Conservation (phyloP, 2,113 vertebrate species). For the Helogale parvula region DNA sequence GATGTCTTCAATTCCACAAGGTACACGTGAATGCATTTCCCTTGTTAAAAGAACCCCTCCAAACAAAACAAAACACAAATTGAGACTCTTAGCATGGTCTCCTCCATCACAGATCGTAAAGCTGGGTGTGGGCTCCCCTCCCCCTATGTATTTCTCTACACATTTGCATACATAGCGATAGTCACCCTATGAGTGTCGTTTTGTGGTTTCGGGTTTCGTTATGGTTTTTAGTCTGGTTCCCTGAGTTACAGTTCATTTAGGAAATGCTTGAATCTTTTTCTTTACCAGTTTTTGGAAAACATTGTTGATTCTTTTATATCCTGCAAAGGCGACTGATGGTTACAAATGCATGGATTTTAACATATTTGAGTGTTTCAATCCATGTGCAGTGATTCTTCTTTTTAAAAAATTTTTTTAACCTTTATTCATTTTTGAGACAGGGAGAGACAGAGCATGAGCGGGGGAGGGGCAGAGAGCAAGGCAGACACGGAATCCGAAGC, state of each 20-base stretch:
- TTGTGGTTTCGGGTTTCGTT: background rate
- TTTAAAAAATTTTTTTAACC: no score
- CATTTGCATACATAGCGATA: background rate
- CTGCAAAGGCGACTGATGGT: background rate
- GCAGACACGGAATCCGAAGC: no score
- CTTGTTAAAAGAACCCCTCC: background rate
- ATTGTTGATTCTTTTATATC: background rate
- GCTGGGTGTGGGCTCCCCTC: no score
- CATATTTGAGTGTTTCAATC: background rate
- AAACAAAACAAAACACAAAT: background rate
- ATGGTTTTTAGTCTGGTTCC: background rate
- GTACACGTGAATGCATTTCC: background rate
- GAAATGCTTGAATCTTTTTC: background rate
- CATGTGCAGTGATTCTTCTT: no score
- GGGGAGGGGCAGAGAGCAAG: no score
- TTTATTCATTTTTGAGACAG: no score
- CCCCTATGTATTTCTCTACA: background rate
- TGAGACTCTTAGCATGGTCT: background rate
- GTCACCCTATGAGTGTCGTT: background rate
- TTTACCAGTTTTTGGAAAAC: background rate
- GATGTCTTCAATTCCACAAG: background rate
- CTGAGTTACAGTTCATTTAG: background rate
- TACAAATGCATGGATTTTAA: background rate
- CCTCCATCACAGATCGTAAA: fast-evolving
- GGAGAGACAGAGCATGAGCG: no score